These are phyloP conservation scores for Numida meleagris DNA, from an alignment of 2,113 vertebrate species.

Conservation along the genomic window DNA sequence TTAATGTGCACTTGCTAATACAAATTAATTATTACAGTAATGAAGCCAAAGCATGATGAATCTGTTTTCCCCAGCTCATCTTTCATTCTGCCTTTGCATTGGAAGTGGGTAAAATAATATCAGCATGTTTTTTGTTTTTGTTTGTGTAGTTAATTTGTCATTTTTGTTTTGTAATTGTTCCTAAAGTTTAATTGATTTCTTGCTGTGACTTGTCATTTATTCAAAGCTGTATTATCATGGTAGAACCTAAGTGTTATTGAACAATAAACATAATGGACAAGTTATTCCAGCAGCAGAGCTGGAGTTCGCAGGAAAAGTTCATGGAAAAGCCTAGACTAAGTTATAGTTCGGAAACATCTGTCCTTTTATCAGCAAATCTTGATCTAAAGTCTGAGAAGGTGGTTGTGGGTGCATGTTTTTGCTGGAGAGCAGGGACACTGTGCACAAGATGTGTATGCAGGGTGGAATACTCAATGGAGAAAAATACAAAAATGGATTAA, in stretches of 20 bases:
- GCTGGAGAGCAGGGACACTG: background rate
- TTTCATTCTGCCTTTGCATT: conserved; percentile 17
- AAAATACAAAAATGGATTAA: background rate
- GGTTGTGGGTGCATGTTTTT: background rate
- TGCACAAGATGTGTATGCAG: background rate
- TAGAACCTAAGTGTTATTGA: background rate
- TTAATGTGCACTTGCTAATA: conserved; percentile 59
- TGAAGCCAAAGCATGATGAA: background rate
- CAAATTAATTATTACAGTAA: conserved; percentile 64
- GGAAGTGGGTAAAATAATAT: conserved; percentile 7
- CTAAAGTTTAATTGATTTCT: conserved; percentile 38
- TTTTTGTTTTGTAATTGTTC: background rate
- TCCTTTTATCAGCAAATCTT: background rate
- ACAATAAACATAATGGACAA: background rate
- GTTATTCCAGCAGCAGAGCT: background rate
- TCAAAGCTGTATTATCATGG: background rate
- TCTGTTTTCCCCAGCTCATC: background rate
- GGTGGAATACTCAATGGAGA: background rate
- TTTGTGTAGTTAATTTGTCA: background rate
- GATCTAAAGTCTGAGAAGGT: background rate
- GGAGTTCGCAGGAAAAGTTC: background rate
- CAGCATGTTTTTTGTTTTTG: background rate
- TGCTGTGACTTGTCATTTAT: conserved; percentile 19
- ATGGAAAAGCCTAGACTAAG: background rate
- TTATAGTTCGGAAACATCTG: background rate